Base-by-base conservation (phyloP, 1,140 invertebrate species). In the Pogonomyrmex barbatus region DNA sequence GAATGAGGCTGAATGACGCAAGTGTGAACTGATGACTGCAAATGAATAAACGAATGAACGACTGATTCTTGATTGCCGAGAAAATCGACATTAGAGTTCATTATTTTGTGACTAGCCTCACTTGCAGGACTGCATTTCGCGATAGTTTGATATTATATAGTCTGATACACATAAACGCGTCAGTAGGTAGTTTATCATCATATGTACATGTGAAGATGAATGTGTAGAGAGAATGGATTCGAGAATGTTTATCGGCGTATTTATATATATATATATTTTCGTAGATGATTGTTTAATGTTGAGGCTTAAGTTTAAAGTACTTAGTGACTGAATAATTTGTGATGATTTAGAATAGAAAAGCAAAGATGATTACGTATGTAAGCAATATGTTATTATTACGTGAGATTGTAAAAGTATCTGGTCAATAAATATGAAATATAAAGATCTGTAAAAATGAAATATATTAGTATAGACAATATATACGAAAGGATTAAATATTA, bases 101-200 rank as follows among this genome's bases (percentile, higher is more conserved):
- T 75, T 4, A 33, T 10, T 60, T 33, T 24, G 42, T 10, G 33
- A 82, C 3, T n/a, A 42, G 17, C 10, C 60, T 82, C n/a, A 4
- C 42, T 83, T 56, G 54, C 33, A 83, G 17, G 6, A 62, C 56
- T 62, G 54, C 33, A 75, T 83, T 75, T 73, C n/a, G 39, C 33
- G 12, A 75, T n/a, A n/a, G 10, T 82, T 70, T 47, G 68, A 39
- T 56, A 39, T 75, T 85, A 60, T 85, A 88, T 78, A 88, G n/a
- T 54, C 24, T 75, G 77, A 67, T 45, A 24, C 0, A 68, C 5
- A 12, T 88, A 87, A 58, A 9, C 73, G 33, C 62, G 62, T 24
- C 12, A 10, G 10, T 68, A 60, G 10, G 1, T 30, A 70, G 9
- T 77, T 58, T n/a, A n/a, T n/a, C n/a, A n/a, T 87, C 47, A 47